phyloP scores from a whole-genome alignment of 2,888 invertebrate species.

The Sphecodes monilicornis region DNA sequence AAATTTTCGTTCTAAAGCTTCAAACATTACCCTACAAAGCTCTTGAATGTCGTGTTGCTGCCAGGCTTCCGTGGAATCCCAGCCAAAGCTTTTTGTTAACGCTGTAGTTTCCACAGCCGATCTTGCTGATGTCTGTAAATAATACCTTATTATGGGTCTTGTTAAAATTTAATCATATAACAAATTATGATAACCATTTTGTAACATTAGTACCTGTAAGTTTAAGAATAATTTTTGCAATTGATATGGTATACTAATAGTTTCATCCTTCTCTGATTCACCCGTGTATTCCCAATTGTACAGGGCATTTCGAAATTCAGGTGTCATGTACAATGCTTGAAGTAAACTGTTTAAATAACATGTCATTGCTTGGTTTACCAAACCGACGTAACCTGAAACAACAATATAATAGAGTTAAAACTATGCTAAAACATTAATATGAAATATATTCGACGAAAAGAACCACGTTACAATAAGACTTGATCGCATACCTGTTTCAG shows the following conservation, averaged over 20 bases:
- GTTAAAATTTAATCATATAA: not conserved
- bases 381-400: conserved; percentile 89
- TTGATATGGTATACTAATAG: conserved; percentile 93
- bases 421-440: not conserved
- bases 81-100: conserved; percentile 94
- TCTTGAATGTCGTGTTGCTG: conserved; percentile 97
- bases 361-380: conserved; percentile 96
- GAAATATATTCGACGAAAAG: not conserved
- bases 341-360: conserved; percentile 95
- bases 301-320: conserved; percentile 95
- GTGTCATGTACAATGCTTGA: conserved; percentile 96
- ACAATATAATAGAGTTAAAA: conserved; percentile 25
- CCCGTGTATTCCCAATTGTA: conserved; percentile 92
- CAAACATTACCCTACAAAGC: conserved; percentile 95
- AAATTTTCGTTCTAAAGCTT: conserved; percentile 93
- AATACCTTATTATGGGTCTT: conserved; percentile 24
- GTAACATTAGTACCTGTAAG: conserved; percentile 87
- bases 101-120: conserved; percentile 94
- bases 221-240: conserved; percentile 94
- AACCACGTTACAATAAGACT: conserved; percentile 7
- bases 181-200: not conserved
- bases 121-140: conserved; percentile 89
- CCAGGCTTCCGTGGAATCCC: conserved; percentile 96
- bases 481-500: conserved; percentile 82
- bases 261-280: conserved; percentile 87